Evolutionary conservation across 2,797 vertebrate genomes (phyloP).

Genomic region (Lagocephalus sceleratus): DNA sequence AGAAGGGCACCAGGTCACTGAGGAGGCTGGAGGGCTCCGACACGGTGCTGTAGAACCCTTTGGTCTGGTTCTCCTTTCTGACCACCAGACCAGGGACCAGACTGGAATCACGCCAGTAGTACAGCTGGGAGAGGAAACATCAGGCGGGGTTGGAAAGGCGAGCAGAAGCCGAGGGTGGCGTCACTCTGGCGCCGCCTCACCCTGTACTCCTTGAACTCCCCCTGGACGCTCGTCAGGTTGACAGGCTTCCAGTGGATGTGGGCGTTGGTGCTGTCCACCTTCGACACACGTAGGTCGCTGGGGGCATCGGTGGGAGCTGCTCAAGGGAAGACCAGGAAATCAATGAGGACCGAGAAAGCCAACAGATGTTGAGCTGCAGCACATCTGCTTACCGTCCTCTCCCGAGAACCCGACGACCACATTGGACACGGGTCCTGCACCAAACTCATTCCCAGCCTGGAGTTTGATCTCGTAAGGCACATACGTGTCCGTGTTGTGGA

Average conservation of each 20-base stretch:
- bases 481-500: constrained; percentile 85
- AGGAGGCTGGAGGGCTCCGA: constrained; percentile 82
- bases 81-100: constrained; percentile 85
- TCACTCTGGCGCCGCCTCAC: constrained; percentile 71
- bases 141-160: background rate
- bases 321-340: background rate
- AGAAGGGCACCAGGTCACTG: constrained; percentile 87
- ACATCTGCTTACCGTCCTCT: constrained; percentile 88
- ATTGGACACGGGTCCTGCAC: constrained; percentile 83
- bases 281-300: constrained; percentile 81
- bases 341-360: background rate
- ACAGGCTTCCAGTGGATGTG: constrained; percentile 88
- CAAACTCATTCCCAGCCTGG: constrained; percentile 90
- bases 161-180: too few species aligned
- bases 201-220: constrained; percentile 94
- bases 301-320: constrained; percentile 87
- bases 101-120: constrained; percentile 94
- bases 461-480: constrained; percentile 92
- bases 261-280: constrained; percentile 84
- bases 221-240: constrained; percentile 82
- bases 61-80: constrained; percentile 84
- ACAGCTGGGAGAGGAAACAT: constrained; percentile 75
- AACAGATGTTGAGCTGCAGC: background rate
- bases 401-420: constrained; percentile 87
- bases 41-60: constrained; percentile 83